phyloP scores from a whole-genome alignment of 2,888 invertebrate species.

The Dendrolimus houi region DNA sequence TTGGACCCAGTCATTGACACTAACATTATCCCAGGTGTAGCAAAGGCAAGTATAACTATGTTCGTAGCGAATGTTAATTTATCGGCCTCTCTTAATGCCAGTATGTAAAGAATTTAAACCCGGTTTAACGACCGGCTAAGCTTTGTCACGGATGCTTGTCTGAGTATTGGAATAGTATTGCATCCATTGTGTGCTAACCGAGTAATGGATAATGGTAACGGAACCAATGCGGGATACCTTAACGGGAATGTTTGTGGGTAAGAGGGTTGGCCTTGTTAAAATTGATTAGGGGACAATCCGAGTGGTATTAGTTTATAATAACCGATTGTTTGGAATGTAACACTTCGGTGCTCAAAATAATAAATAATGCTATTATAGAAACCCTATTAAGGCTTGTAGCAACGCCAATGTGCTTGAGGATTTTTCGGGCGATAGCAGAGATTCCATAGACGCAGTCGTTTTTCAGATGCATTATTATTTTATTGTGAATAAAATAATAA shows the following conservation, averaged over 20 bases:
- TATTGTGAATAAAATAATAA: too few species aligned
- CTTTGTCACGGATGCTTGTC: constrained; percentile 27
- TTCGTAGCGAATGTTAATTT: too few species aligned
- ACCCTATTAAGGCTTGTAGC: too few species aligned
- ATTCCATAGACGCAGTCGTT: too few species aligned
- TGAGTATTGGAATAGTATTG: not conserved
- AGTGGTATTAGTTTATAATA: not conserved
- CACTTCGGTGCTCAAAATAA: too few species aligned
- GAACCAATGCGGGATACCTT: not conserved
- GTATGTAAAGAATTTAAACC: constrained; percentile 10
- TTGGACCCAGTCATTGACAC: too few species aligned
- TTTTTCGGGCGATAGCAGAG: too few species aligned
- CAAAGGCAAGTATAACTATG: too few species aligned
- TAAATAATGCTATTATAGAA: too few species aligned
- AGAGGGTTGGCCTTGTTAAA: not conserved
- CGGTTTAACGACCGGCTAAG: constrained; percentile 38
- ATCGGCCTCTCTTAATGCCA: not conserved
- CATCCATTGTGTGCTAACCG: constrained; percentile 4
- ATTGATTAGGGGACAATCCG: not conserved
- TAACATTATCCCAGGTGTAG: too few species aligned
- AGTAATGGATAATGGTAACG: constrained; percentile 6
- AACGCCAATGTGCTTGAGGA: too few species aligned
- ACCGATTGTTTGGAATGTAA: not conserved
- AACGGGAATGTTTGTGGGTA: not conserved
- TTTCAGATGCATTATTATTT: too few species aligned